Evolutionary conservation across 2,113 vertebrate genomes (phyloP), one percentile per base, ranked within the genome.

Genomic region (Archocentrus centrarchus): DNA sequence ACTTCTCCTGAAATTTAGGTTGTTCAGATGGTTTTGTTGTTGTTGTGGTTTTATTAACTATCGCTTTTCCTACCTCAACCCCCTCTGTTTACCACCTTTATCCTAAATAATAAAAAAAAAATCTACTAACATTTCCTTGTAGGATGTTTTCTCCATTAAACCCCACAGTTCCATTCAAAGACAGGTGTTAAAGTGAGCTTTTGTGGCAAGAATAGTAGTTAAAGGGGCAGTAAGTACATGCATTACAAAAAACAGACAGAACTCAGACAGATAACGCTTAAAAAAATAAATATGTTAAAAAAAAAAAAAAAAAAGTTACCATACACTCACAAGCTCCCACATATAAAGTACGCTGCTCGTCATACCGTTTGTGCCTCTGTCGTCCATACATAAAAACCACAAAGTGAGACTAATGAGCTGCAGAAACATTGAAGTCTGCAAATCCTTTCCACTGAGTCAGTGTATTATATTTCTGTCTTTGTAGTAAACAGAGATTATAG

Each of bases 381-480:
- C 18, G n/a, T 35, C 11, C 47, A 79, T 20, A 53, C 35, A 0
- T 4, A 3, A 37, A 60, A n/a, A 44, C 47, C 10, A 37, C 82
- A 84, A 27, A 68, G 37, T 37, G 41, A 82, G 53, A 80, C 58
- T 77, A 63, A 78, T 66, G 37, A 84, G 66, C 76, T 27, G 39
- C 7, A 30, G 55, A 59, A 78, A 79, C 24, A 50, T 77, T 59
- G 41, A 66, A 59, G 82, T 77, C 81, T 77, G 17, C 3, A 24
- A 68, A 55, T 73, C 27, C 55, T n/a, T 73, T 15, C 20, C 15
- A 13, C 17, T 30, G 63, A 60, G 58, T 77, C 24, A 18, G 30
- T 66, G 41, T 76, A 91, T 89, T 75, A 87, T 62, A 79, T 63
- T 22, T 60, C 35, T 15, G 27, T 35, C 73, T 77, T 64, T 30